phyloP scores from a whole-genome alignment of 2,113 vertebrate species.

The Ochotona princeps region DNA sequence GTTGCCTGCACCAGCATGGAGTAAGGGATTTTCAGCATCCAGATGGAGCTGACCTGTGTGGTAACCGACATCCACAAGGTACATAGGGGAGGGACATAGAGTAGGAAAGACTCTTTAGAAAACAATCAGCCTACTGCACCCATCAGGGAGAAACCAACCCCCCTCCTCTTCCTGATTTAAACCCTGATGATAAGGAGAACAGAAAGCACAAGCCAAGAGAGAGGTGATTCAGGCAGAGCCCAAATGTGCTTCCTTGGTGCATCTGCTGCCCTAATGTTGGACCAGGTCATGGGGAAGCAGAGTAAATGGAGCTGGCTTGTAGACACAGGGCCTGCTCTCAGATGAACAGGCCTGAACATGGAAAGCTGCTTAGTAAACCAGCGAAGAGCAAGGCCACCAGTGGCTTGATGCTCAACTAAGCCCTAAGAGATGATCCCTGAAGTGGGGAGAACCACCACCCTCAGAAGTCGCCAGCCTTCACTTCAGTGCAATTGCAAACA shows the following conservation, averaged over 20 bases:
- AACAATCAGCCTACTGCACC: no score
- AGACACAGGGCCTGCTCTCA: neutral
- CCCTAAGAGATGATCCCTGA: no score
- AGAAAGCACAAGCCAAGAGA: neutral
- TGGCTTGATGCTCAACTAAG: neutral
- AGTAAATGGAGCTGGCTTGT: neutral
- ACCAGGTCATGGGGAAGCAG: neutral
- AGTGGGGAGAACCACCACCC: rapidly evolving
- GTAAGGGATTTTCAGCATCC: neutral
- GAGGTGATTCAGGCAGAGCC: no score
- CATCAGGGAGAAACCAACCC: neutral
- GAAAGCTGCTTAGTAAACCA: neutral
- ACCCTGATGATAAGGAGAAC: neutral
- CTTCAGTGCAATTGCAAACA: neutral
- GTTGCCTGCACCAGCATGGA: neutral
- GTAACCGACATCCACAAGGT: rapidly evolving
- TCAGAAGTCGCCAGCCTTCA: neutral
- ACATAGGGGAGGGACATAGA: neutral
- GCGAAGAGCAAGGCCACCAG: rapidly evolving
- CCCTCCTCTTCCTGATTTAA: neutral
- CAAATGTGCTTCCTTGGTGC: neutral
- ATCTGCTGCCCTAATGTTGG: neutral
- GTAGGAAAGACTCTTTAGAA: neutral
- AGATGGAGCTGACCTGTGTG: neutral
- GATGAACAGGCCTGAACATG: neutral